These are phyloP conservation scores for Aplocera efformata DNA, from an alignment of 2,888 invertebrate genomes.

Conservation along the genomic window DNA sequence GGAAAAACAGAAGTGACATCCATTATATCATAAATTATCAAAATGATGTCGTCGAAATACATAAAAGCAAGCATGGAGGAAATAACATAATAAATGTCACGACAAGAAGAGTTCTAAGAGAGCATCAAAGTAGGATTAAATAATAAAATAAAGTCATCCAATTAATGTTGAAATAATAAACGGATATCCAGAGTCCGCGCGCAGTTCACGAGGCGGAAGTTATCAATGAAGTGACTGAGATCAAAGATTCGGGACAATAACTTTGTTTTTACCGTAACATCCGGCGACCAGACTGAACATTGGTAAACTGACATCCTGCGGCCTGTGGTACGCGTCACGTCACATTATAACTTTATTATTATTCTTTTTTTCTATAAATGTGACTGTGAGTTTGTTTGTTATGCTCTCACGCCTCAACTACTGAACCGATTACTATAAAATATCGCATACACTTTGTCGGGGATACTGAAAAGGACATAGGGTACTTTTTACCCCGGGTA, in stretches of 20 bases:
- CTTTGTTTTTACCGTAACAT: too few species aligned
- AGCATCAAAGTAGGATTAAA: conserved; percentile 17
- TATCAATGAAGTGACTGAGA: conserved; percentile 31
- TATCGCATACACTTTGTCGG: too few species aligned
- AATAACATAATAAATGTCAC: conserved; percentile 15
- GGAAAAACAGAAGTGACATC: not conserved
- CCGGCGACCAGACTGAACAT: too few species aligned
- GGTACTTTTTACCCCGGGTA: too few species aligned
- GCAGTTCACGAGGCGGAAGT: conserved; percentile 27
- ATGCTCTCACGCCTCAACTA: too few species aligned
- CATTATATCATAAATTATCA: not conserved
- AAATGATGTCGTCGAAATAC: conserved; percentile 9
- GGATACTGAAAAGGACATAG: too few species aligned
- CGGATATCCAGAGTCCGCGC: conserved; percentile 9
- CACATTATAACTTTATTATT: too few species aligned
- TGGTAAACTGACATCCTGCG: too few species aligned
- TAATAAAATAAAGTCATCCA: conserved; percentile 10
- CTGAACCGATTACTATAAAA: too few species aligned
- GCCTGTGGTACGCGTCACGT: too few species aligned
- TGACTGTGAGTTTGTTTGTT: too few species aligned
- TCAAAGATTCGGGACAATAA: conserved; percentile 44
- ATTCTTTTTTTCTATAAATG: too few species aligned
- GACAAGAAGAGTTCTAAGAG: conserved; percentile 10
- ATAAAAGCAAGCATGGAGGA: conserved; percentile 5
- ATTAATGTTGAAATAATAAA: conserved; percentile 19